These are phyloP conservation scores for Papilio dardanus DNA, from an alignment of 1,140 invertebrate species.

Conservation along the genomic window DNA sequence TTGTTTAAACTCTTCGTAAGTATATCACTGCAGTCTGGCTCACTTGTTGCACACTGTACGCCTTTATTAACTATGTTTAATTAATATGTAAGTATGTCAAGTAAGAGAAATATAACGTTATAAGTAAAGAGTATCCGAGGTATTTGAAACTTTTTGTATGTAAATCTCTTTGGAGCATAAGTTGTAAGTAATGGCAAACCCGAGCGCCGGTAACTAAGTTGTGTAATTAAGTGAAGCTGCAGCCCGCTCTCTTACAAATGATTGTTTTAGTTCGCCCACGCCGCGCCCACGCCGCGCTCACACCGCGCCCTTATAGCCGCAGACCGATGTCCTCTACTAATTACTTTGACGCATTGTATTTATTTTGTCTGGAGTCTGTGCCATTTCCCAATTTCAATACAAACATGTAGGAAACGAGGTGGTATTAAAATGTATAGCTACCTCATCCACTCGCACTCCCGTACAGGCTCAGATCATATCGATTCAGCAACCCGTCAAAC, in stretches of 20 bases:
- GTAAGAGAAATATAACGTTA: no score
- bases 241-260: background rate
- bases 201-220: conserved; percentile 6
- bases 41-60: background rate
- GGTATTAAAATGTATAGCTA: background rate
- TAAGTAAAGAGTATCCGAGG: no score
- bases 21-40: background rate
- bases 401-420: background rate
- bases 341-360: conserved; percentile 6
- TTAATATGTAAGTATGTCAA: no score
- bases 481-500: no score
- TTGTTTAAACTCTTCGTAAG: background rate
- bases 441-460: no score
- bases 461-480: no score
- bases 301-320: background rate
- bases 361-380: background rate
- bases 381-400: background rate
- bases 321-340: background rate
- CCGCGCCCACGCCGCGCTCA: background rate
- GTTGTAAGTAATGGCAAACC: background rate
- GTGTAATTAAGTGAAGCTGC: conserved; percentile 11
- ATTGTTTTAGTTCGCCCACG: background rate
- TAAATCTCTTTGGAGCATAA: background rate
- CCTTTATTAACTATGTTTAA: background rate
- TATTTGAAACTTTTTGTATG: background rate